These are phyloP conservation scores for Motacilla tschutschensis DNA, from an alignment of 2,113 vertebrate genomes.

Conservation along the genomic window DNA sequence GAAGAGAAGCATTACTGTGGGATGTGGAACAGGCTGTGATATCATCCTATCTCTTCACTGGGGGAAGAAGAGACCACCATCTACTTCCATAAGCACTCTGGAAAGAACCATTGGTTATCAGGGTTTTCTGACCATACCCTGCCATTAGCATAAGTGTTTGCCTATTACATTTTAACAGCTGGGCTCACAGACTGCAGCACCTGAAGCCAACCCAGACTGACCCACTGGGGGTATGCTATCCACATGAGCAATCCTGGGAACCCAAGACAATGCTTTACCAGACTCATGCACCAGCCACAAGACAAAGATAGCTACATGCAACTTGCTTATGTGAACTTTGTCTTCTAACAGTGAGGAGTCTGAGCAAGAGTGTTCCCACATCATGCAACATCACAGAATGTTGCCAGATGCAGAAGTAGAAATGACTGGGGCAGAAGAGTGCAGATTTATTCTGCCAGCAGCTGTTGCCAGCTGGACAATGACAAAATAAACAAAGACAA, in stretches of 20 bases:
- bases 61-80: not conserved
- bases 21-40: not conserved
- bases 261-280: not conserved
- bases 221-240: not conserved
- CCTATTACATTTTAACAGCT: not conserved
- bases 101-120: not conserved
- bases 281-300: not conserved
- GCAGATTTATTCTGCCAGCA: not conserved
- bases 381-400: not conserved
- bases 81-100: not conserved
- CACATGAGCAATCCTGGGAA: not conserved
- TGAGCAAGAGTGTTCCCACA: not conserved
- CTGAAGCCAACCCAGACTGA: not conserved
- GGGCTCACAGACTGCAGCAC: not conserved
- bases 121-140: not conserved
- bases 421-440: not conserved
- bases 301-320: not conserved
- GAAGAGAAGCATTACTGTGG: not conserved
- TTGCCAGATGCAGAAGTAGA: not conserved
- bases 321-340: not conserved
- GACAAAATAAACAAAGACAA: not conserved
- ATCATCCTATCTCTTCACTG: not conserved
- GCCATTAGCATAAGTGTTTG: not conserved
- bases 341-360: not conserved
- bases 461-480: not conserved